Base-by-base conservation (phyloP, 2,797 vertebrate species). In the Ammospiza maritima region DNA sequence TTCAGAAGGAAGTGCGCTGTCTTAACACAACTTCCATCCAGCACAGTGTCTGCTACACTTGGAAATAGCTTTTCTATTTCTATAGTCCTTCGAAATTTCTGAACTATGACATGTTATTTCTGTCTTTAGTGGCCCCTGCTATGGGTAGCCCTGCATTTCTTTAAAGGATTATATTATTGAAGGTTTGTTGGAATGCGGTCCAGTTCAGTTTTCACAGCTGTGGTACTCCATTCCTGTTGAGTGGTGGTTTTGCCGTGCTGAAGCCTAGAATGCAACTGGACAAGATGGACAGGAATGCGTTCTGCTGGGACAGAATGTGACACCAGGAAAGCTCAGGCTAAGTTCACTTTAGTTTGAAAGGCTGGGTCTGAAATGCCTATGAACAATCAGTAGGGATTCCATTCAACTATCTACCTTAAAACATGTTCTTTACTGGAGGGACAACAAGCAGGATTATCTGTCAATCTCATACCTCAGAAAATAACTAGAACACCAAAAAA, bases 181-280 rank as follows among this genome's bases (percentile, higher is more conserved):
- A 81, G 64, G 51, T 47, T 83, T 9, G 5, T 54, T 72, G 88
- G 76, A 75, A 74, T 69, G 51, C 74, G 47, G 74, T 75, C 48
- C 36, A 6, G 76, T 75, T 92, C 72, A 42, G 47, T 89, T 86
- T 69, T 78, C 75, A 60, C 19, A 38, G 48, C 54, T 3, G 8
- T 66, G 36, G 71, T 56, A 27, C 30, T 64, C 67, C 3, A 2
- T 93, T 94, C 54, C 47, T 77, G 36, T 44, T 1, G n/a, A 88
- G 69, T 57, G 36, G 29, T 89, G 71, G 3, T 21, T 90, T 90
- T 91, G 72, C 71, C 40, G 14, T 57, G 76, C 54, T 65, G 87
- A 72, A 83, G 66, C 79, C 62, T 57, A 91, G 92, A 92, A 88
- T 93, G 89, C 51, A 57, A 25, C 70, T 81, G 69, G 79, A 81